Conservation (phyloP, 2,888 invertebrate genomes). For the Pharmacophagus antenor region DNA sequence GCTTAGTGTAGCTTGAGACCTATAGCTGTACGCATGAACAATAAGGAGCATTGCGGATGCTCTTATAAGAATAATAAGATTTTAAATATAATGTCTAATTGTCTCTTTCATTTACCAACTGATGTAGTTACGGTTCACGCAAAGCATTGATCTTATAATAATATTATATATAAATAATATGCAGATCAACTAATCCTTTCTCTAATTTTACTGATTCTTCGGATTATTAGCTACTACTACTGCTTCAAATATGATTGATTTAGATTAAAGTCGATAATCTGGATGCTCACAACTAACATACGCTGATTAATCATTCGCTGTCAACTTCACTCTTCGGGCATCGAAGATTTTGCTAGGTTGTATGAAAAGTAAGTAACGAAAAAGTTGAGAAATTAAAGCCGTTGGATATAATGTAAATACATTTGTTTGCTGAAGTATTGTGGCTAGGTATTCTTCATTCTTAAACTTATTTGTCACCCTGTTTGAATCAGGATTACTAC, state of each 20-base stretch:
- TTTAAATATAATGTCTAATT: too few relatives aligned
- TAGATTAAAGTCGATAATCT: constrained; percentile 23
- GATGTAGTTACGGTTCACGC: too few relatives aligned
- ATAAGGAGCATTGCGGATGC: too few relatives aligned
- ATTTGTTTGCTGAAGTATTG: background rate
- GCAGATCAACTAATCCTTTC: background rate
- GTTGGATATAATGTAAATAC: background rate
- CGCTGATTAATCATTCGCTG: constrained; percentile 39
- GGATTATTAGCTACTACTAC: background rate
- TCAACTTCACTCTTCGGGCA: constrained; percentile 34
- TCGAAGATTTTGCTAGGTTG: constrained; percentile 27
- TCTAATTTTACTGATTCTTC: background rate
- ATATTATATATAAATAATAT: background rate
- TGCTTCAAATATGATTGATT: background rate
- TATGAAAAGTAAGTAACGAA: constrained; percentile 1
- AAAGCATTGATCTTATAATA: too few relatives aligned
- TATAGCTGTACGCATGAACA: too few relatives aligned
- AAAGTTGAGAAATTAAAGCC: constrained; percentile 27
- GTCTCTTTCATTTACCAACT: too few relatives aligned
- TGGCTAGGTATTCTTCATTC: constrained; percentile 1
- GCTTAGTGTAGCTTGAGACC: too few relatives aligned
- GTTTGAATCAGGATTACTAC: background rate
- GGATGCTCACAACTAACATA: constrained; percentile 32
- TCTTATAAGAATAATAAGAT: too few relatives aligned
- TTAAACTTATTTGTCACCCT: constrained; percentile 16